A percentile compares a stretch with the other conserved stretches of the same genome.
Evolutionary conservation across 2,888 invertebrate genomes (phyloP).

Genomic region (Campoplex nolae): DNA sequence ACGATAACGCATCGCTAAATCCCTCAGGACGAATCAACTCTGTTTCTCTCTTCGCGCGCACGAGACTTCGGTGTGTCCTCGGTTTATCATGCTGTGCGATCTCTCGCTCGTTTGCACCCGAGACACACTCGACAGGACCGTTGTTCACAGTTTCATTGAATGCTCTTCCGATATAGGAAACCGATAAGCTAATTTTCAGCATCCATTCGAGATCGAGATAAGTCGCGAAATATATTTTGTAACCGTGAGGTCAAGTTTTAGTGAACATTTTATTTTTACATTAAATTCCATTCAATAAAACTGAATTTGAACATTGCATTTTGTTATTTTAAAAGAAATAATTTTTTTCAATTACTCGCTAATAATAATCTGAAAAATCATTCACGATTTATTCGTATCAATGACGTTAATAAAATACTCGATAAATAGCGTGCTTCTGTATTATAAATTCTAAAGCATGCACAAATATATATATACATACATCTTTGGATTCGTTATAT

Average conservation of each 20-base stretch:
- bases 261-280: background rate
- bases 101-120: conserved; percentile 62
- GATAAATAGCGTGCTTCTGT: no score
- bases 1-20: conserved; percentile 59
- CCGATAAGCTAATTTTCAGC: conserved; percentile 6
- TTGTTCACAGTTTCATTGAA: conserved; percentile 15
- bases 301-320: no score
- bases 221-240: background rate
- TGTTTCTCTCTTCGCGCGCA: conserved; percentile 10
- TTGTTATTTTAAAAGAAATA: no score
- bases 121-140: conserved; percentile 53
- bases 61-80: conserved; percentile 7
- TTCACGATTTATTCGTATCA: background rate
- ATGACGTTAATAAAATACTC: no score
- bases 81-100: conserved; percentile 57
- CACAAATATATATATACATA: conserved; percentile 20
- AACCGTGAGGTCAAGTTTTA: background rate
- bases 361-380: background rate
- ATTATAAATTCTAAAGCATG: conserved; percentile 1
- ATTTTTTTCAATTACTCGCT: no score
- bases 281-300: background rate
- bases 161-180: conserved; percentile 45
- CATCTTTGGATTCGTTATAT: conserved; percentile 17
- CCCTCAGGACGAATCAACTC: conserved; percentile 43
- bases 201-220: background rate